A percentile compares a stretch with the other conserved stretches of the same genome.
Conservation (phyloP, 2,113 vertebrate genomes). For the Zeus faber region DNA sequence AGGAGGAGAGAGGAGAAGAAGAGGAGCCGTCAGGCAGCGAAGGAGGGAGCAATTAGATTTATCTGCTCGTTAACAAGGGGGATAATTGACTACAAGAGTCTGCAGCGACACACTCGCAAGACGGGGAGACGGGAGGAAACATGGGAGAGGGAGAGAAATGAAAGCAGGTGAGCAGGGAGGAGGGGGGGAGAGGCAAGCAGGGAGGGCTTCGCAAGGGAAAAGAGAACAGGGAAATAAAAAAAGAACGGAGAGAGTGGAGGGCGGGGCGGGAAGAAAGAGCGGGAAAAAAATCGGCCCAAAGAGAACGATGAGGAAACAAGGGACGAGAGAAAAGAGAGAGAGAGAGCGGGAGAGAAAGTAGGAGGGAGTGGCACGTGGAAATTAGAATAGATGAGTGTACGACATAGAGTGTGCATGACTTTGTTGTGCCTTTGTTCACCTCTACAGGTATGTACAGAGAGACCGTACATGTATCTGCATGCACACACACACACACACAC, state of each 20-base stretch:
- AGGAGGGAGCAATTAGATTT: constrained; percentile 76
- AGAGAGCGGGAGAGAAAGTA: constrained; percentile 18
- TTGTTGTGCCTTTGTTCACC: too few species aligned
- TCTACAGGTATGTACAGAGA: too few species aligned
- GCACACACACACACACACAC: neutral
- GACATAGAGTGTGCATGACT: too few species aligned
- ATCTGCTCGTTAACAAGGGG: constrained; percentile 76
- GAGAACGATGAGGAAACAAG: constrained; percentile 45
- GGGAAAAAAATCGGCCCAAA: constrained; percentile 30
- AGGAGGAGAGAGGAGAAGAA: constrained; percentile 46
- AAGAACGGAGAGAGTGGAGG: constrained; percentile 37
- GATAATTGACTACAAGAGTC: constrained; percentile 75
- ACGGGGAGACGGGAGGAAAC: constrained; percentile 41
- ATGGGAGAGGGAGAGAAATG: constrained; percentile 41
- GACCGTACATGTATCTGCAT: too few species aligned
- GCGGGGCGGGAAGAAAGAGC: constrained; percentile 3
- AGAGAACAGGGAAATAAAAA: constrained; percentile 57
- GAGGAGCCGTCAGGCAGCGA: constrained; percentile 46
- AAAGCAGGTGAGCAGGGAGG: constrained; percentile 25
- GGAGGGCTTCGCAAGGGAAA: too few species aligned
- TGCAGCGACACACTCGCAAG: constrained; percentile 62
- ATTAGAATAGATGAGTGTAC: too few species aligned
- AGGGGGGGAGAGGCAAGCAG: constrained; percentile 48
- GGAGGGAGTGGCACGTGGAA: too few species aligned
- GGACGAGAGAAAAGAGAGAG: constrained; percentile 18